Evolutionary conservation across 2,113 vertebrate species (phyloP).

Genomic region (Callopanchax toddi): DNA sequence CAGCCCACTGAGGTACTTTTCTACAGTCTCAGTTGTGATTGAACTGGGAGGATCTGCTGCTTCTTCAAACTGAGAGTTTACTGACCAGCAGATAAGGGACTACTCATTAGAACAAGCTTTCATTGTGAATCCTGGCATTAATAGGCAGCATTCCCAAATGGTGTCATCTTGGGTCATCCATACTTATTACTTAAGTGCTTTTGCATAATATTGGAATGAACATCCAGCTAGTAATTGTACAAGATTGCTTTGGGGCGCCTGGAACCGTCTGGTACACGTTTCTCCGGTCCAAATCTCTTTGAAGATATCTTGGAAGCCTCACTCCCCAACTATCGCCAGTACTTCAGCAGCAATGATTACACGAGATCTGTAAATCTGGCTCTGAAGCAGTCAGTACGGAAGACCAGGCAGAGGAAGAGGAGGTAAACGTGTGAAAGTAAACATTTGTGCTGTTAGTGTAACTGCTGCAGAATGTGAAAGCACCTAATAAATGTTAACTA

Average conservation of each 20-base stretch:
- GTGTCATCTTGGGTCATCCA: slow-evolving; percentile 18
- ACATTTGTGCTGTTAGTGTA: slow-evolving; percentile 17
- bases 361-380: slow-evolving; percentile 30
- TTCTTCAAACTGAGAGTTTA: too few relatives aligned
- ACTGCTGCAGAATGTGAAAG: slow-evolving; percentile 33
- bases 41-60: too few relatives aligned
- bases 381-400: slow-evolving; percentile 15
- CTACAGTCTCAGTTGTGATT: too few relatives aligned
- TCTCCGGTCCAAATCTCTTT: slow-evolving; percentile 48
- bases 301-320: slow-evolving; percentile 51
- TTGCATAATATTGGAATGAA: slow-evolving; percentile 30
- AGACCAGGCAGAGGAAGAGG: slow-evolving; percentile 9
- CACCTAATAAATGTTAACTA: slow-evolving; percentile 4
- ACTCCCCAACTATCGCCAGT: slow-evolving; percentile 24
- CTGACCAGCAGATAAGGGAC: not conserved
- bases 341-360: slow-evolving; percentile 42
- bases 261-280: slow-evolving; percentile 36
- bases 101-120: not conserved
- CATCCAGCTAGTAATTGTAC: slow-evolving; percentile 18
- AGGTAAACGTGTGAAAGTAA: slow-evolving; percentile 23
- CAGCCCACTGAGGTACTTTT: too few relatives aligned
- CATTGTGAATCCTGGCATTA: slow-evolving; percentile 4
- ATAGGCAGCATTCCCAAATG: not conserved
- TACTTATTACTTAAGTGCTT: slow-evolving; percentile 7
- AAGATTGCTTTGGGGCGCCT: slow-evolving; percentile 31